Base-by-base conservation (phyloP, 2,888 invertebrate species). In the Nomada fabriciana region DNA sequence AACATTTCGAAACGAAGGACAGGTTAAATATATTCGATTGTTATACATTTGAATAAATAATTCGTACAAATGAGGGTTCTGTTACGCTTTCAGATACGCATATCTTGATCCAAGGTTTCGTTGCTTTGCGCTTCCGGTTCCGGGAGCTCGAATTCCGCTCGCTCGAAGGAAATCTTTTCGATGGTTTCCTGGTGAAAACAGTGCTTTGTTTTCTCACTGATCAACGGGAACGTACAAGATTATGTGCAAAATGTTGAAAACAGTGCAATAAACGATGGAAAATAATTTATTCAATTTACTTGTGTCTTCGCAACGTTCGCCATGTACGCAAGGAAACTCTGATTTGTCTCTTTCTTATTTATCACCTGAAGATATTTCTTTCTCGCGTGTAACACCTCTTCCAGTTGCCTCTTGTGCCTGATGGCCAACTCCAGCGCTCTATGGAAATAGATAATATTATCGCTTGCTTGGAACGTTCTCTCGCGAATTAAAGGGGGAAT, bases 341-440 rank as follows among this genome's bases (percentile, higher is more conserved):
- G 94, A 92, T 95, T 95, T 57, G 94, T 95, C 91, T 96, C 96
- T 50, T 94, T 90, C 90, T 95, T 96, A 29, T 94, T 95, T 61
- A 96, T 94, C 4, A 94, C 94, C 73, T 95, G 94, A 82, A 97
- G 94, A 93, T 97, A 97, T 85, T 95, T 95, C 89, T 95, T 95
- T 75, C 97, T 94, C 87, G 96, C 95, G 53, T 96, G 95, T 67
- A 97, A 92, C n/a, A 97, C 97, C 9, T 96, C 96, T 88, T 97
- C 97, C 23, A 97, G 94, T 89, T 96, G 95, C 4, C 95, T 96
- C 91, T 96, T 96, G 92, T 97, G 96, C 90, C 97, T 97, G 4
- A 96, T 92, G 0, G 97, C 97, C 81, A 97, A 93, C 89, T 97
- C 97, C 73, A 97, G 93, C 1, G 97, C 97, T 90, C 97, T 96